Percentiles rank a stretch among this genome's conserved stretches.
Conservation (phyloP, 2,113 vertebrate species). For the Oreotrochilus melanogaster region DNA sequence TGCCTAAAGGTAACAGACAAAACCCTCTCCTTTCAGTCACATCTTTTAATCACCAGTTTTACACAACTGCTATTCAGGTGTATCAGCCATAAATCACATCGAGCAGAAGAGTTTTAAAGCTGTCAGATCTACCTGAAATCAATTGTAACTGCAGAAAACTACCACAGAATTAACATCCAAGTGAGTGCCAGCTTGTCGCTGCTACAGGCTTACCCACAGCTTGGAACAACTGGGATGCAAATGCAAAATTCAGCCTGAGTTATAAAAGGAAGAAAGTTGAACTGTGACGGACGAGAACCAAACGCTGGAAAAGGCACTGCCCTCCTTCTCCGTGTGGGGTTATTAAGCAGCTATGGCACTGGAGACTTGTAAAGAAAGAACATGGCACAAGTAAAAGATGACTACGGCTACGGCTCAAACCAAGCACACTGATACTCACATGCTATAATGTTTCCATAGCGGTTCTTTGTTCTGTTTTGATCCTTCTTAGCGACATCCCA, state of each 20-base stretch:
- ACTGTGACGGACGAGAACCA: neutral
- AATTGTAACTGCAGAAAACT: neutral
- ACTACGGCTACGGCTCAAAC: neutral
- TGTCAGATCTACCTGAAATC: neutral
- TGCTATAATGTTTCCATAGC: conserved; percentile 99
- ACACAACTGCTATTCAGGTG: neutral
- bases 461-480: conserved; percentile 98
- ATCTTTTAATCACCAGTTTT: neutral
- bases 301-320: conserved; percentile 1
- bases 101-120: neutral
- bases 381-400: neutral
- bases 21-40: neutral
- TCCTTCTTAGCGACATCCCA: conserved; percentile 99
- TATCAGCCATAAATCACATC: neutral
- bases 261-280: conserved; percentile 28
- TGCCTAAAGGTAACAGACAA: neutral
- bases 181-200: neutral
- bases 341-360: neutral
- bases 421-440: conserved; percentile 84
- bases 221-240: conserved; percentile 11
- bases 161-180: neutral
- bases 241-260: conserved; percentile 29
- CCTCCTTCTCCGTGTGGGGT: neutral
- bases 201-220: conserved; percentile 36
- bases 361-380: conserved; percentile 16